phyloP scores from a whole-genome alignment of 2,888 invertebrate species.

The Perizoma affinitatum region DNA sequence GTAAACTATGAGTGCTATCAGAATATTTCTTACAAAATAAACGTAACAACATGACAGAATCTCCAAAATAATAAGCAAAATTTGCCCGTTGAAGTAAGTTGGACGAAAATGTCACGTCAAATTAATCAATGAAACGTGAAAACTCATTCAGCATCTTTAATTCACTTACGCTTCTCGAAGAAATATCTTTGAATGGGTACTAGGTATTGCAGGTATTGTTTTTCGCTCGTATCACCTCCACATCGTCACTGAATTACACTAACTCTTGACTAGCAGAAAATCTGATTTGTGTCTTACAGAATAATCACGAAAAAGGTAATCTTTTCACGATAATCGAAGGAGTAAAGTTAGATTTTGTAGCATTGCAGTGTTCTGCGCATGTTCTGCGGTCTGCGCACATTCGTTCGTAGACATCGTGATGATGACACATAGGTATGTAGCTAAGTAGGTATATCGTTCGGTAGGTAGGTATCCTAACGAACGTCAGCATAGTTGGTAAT shows the following conservation, averaged over 20 bases:
- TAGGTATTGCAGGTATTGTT: neutral
- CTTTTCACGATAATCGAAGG: slow-evolving; percentile 59
- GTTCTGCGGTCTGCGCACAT: slow-evolving; percentile 73
- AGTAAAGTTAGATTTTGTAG: slow-evolving; percentile 77
- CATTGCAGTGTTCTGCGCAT: slow-evolving; percentile 81
- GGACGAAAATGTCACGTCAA: slow-evolving; percentile 6
- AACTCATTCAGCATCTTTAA: slow-evolving; percentile 32
- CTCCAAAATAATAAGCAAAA: neutral
- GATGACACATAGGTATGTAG: slow-evolving; percentile 26
- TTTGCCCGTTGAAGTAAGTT: neutral
- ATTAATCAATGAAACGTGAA: slow-evolving; percentile 36
- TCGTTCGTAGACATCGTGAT: slow-evolving; percentile 49
- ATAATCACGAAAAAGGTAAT: slow-evolving; percentile 57
- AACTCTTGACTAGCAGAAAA: slow-evolving; percentile 39
- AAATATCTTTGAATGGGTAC: slow-evolving; percentile 8
- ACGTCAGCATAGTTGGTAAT: no score
- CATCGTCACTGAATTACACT: slow-evolving; percentile 52
- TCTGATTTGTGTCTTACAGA: slow-evolving; percentile 55
- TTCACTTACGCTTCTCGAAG: slow-evolving; percentile 29
- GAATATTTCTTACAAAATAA: no score
- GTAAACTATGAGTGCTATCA: no score
- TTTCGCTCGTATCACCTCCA: slow-evolving; percentile 49
- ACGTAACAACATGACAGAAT: no score
- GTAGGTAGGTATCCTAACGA: no score
- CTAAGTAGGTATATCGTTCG: no score